Base-by-base conservation (phyloP, 2,797 vertebrate genomes). In the Danio jaintianensis region DNA sequence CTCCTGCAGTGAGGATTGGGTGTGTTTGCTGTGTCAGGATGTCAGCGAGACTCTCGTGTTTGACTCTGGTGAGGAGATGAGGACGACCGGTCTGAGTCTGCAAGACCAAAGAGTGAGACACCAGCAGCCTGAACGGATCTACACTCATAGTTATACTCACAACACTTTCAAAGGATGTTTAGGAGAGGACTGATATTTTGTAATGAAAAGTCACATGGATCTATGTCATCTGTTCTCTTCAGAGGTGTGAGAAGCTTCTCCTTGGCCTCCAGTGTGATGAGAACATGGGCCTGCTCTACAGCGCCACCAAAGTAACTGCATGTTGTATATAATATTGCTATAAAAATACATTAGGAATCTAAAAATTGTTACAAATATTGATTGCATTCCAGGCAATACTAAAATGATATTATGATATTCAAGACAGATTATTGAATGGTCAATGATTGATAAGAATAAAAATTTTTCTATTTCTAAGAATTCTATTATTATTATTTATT, bases 241-340 rank as follows among this genome's bases (percentile, higher is more conserved):
- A 93, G 92, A 91, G 78, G 72, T 93, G 92, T 75, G 92, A 93
- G 78, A 84, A 76, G 76, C 88, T 92, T 29, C 78, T 93, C 62
- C 87, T 93, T 5, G 47, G 71, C 61, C n/a, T 93, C 74, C 86
- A 87, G 85, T 91, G 92, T 3, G 85, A 89, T 48, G 85, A 87
- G 48, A 71, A 87, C 63, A 6, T 22, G 38, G 66, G 13, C 0
- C 48, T 90, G 0, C 80, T 90, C 9, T 79, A 84, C 62, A 75
- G 16, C 20, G 43, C 7, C 3, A 56, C 71, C 11, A 68, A 88
- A 88, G 91, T 92, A 83, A 80, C 6, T 29, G n/a, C 18, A 42
- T 43, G 8, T n/a, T 20, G 6, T 45, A 66, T 45, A 45, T n/a
- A 50, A 13, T 15, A 15, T 7, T 36, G 2, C 47, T 1, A 2